Base-by-base conservation (phyloP, 2,888 invertebrate species). In the Eupithecia tripunctaria region DNA sequence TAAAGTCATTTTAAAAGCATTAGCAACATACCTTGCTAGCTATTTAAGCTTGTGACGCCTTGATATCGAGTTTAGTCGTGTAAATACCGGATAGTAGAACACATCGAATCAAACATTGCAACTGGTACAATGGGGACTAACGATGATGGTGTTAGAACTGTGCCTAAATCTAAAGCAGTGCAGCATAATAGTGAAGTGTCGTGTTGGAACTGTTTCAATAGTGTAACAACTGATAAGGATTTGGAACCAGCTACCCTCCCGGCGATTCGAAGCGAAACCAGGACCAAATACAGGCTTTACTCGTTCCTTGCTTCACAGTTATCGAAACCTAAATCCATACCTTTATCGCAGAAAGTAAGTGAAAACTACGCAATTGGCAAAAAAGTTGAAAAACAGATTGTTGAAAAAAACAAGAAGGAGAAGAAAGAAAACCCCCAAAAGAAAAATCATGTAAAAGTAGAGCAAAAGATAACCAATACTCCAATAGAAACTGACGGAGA, bases 151-250 rank as follows among this genome's bases (percentile, higher is more conserved):
- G 29, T 29, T 63, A 67, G 29, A 70, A 81, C 77, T 83, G 82
- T 81, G 76, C 72, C 75, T 69, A 80, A 80, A 73, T 79, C 80
- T 67, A 73, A 78, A 79, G 80, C 77, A 62, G 83, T 78, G 67
- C 79, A 73, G 70, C 81, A 78, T 63, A 82, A 82, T 56, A 82
- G 74, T 64, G 90, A 90, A 70, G 82, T 87, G 72, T 88, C 89
- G 60, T 93, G 93, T 78, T 93, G 92, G 91, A 92, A 92, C 82
- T 93, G 93, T 85, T 88, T 93, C 69, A 81, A 82, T 38, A 80
- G 82, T 10, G 87, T 88, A 81, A 81, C 83, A 43, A 74, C 71
- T 71, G 85, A 87, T 47, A 77, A 77, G 60, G 80, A 84, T 62
- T 64, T 73, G 29, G 82, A 85, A 72, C 72, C 76, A 27, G 76